A percentile compares a stretch with the other conserved stretches of the same genome.
Conservation (phyloP, 2,113 vertebrate species). For the Psophia crepitans region DNA sequence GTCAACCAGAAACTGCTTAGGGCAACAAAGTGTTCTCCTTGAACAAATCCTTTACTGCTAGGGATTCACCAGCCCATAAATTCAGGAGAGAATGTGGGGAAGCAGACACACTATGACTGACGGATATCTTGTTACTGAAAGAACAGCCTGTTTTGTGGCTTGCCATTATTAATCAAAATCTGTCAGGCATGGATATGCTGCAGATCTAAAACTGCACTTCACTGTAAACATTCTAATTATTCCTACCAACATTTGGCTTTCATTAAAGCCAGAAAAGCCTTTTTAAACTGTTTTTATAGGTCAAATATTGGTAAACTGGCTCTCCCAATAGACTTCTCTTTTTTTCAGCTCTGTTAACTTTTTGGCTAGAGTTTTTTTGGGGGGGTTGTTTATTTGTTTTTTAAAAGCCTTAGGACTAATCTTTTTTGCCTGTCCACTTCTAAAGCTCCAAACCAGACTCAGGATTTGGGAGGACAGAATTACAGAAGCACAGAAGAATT, state of each 20-base stretch:
- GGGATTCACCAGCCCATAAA: neutral
- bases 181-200: neutral
- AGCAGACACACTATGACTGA: neutral
- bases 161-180: neutral
- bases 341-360: neutral
- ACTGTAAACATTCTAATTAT: neutral
- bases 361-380: neutral
- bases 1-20: neutral
- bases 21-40: neutral
- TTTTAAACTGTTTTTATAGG: neutral
- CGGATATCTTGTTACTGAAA: neutral
- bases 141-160: neutral
- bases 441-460: neutral
- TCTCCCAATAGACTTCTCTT: neutral
- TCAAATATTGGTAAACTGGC: neutral
- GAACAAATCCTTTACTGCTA: neutral
- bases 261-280: neutral
- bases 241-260: neutral
- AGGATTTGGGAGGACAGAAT: neutral
- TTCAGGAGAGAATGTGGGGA: neutral
- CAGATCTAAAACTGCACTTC: neutral
- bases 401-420: neutral
- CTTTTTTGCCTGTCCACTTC: neutral
- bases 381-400: neutral
- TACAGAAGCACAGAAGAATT: neutral